Percentiles rank a stretch among this genome's conserved stretches.
These are phyloP conservation scores for Sebastolobus alascanus DNA, from an alignment of 2,797 vertebrate genomes.

Conservation along the genomic window DNA sequence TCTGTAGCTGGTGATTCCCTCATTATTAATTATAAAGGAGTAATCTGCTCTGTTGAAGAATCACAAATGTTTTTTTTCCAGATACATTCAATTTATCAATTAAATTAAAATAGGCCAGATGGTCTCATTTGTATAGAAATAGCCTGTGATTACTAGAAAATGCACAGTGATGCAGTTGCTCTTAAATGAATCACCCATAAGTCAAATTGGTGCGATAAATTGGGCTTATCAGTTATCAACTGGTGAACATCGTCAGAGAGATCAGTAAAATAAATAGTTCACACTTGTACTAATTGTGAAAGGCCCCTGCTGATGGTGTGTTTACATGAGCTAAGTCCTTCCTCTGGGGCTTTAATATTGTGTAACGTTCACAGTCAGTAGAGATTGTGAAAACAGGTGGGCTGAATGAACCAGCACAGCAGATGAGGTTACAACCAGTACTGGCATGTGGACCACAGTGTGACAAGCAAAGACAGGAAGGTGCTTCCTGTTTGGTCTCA, in stretches of 20 bases:
- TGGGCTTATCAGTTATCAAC: neutral
- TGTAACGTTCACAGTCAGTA: slow-evolving; percentile 7
- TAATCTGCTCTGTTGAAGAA: neutral
- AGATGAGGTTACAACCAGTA: slow-evolving; percentile 22
- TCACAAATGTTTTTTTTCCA: neutral
- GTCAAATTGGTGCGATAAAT: neutral
- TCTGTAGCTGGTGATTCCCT: neutral
- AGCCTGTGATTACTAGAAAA: neutral
- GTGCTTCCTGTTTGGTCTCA: slow-evolving; percentile 20
- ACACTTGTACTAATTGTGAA: neutral
- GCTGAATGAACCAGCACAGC: neutral
- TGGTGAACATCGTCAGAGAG: neutral
- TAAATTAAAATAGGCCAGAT: neutral
- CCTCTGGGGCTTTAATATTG: neutral
- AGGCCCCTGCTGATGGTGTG: neutral
- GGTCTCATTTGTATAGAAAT: neutral
- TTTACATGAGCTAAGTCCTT: neutral
- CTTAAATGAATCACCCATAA: neutral
- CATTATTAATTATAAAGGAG: neutral
- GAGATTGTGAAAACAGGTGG: slow-evolving; percentile 29
- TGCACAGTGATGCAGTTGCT: neutral
- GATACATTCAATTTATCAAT: neutral
- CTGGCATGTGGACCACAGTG: neutral
- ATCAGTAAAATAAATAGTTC: neutral
- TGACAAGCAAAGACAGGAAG: slow-evolving; percentile 1